Evolutionary conservation across 2,113 vertebrate genomes (phyloP), one percentile per base, ranked within the genome.

Genomic region (Zapornia atra): DNA sequence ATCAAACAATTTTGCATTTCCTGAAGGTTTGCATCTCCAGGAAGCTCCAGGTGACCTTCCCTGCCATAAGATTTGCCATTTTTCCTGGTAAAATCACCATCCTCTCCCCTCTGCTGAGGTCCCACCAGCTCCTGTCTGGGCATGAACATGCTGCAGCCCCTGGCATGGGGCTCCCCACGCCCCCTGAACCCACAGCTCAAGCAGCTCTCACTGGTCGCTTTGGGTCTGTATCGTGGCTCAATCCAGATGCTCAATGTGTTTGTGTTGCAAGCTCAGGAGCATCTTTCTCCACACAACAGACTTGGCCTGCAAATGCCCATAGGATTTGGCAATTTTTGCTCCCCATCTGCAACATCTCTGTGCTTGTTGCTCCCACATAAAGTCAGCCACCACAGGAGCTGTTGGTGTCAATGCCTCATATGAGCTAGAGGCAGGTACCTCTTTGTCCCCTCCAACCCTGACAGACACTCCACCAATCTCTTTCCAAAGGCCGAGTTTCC

Each of bases 171-270:
- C 5, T 92, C 46, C 34, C 53, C 65, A 33, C 2, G 1, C 2
- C 9, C 29, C 63, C 20, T 2, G 31, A 31, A 38, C 17, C 38
- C 59, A 46, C 63, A 38, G 63, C 36, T 57, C 31, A 3, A 3
- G 53, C 53, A 75, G 51, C 29, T 57, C 18, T 9, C 19, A 0
- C 13, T 53, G 0, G 0, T 33, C 68, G 17, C 25, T 68, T 44
- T 2, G 1, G 3, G 1, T 53, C 31, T 4, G 24, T 20, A 31
- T 25, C 0, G 0, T 1, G 5, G 15, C 48, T 79, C 16, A 12
- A 42, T 57, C n/a, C 29, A 44, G 66, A 68, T 14, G 9, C 50
- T 33, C 4, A 0, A 10, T 0, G 5, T 2, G 11, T 1, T 1
- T 1, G 1, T 38, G 42, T 22, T 26, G 12, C 34, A 82, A 51